phyloP scores from a whole-genome alignment of 2,888 invertebrate genomes.

The Tenthredo livida region DNA sequence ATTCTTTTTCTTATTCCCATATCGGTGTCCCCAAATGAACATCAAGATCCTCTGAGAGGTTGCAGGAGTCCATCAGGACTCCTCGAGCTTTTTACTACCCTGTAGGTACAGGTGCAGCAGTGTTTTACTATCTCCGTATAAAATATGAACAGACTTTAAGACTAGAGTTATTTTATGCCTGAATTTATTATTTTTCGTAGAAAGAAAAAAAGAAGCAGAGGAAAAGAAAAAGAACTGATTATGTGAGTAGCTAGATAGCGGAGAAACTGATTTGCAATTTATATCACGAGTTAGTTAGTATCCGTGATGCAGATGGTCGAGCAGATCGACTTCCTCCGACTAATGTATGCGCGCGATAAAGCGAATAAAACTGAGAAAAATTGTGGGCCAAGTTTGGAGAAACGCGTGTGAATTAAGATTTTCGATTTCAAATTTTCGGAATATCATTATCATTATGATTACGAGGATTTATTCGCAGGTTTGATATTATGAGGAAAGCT shows the following conservation, averaged over 20 bases:
- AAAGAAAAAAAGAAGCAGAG: too few species aligned
- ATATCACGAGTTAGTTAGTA: not conserved
- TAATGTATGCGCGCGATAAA: not conserved
- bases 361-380: not conserved
- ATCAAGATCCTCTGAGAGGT: not conserved
- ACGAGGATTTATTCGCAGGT: not conserved
- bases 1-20: not conserved
- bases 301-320: not conserved
- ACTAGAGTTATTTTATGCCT: not conserved
- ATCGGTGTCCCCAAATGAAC: not conserved
- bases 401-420: not conserved
- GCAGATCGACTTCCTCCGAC: not conserved
- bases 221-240: not conserved
- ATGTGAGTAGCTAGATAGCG: not conserved
- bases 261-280: slow-evolving; percentile 21
- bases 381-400: not conserved
- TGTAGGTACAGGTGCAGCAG: not conserved
- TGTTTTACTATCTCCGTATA: not conserved
- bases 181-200: not conserved
- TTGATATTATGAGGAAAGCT: not conserved
- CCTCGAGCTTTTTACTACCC: not conserved
- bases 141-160: not conserved
- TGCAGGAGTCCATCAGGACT: not conserved
- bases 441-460: not conserved
- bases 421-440: not conserved